These are phyloP conservation scores for Crocallis elinguaria DNA, from an alignment of 2,888 invertebrate species.

Conservation along the genomic window DNA sequence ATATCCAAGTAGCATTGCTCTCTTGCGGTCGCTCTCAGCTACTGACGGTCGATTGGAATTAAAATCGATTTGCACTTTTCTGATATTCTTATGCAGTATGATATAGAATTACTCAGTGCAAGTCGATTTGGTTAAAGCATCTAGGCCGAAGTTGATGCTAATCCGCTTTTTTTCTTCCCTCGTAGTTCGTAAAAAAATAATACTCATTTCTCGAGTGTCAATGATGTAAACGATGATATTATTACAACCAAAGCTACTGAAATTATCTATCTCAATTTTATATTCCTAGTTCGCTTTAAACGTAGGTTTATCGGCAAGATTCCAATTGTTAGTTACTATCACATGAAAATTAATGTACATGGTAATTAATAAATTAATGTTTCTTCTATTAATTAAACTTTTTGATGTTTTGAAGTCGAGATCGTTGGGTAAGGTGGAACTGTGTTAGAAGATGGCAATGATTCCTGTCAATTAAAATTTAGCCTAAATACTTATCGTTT, in stretches of 20 bases:
- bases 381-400: constrained; percentile 54
- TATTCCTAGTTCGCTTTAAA: constrained; percentile 84
- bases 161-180: constrained; percentile 48
- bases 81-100: not conserved
- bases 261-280: constrained; percentile 81
- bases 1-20: constrained; percentile 62
- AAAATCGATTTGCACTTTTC: constrained; percentile 14
- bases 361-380: constrained; percentile 55
- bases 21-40: constrained; percentile 48
- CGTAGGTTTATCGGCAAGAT: constrained; percentile 80
- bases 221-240: constrained; percentile 64
- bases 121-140: constrained; percentile 26
- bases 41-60: constrained; percentile 16
- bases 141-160: constrained; percentile 48
- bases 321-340: constrained; percentile 79
- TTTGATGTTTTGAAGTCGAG: constrained; percentile 60
- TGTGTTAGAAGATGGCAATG: constrained; percentile 68
- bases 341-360: constrained; percentile 72
- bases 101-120: not conserved
- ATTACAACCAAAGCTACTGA: constrained; percentile 82
- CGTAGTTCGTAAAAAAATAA: constrained; percentile 57
- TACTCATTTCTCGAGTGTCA: constrained; percentile 61
- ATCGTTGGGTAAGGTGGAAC: constrained; percentile 78
- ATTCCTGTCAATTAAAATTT: constrained; percentile 61
- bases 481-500: constrained; percentile 62